These are phyloP conservation scores for Jaculus jaculus DNA, from an alignment of 2,113 vertebrate species.

Conservation along the genomic window DNA sequence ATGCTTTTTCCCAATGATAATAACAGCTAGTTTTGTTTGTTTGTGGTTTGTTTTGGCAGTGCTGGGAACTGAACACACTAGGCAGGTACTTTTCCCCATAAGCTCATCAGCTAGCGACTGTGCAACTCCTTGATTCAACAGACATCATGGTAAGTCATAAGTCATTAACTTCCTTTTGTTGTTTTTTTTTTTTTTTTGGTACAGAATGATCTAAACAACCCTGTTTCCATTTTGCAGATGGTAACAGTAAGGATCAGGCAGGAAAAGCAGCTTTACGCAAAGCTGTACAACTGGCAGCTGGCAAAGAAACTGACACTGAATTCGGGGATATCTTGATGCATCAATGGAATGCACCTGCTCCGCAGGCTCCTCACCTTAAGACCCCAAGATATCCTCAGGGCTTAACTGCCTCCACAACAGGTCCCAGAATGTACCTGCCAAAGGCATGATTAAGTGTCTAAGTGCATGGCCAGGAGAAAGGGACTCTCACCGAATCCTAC, in stretches of 20 bases:
- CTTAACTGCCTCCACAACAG: not conserved
- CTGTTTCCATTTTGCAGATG: slow-evolving; percentile 20
- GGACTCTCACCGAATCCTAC: not conserved
- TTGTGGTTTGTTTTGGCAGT: not conserved
- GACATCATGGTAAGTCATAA: not conserved
- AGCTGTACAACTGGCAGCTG: not conserved
- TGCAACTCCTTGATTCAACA: not conserved
- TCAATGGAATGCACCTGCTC: not conserved
- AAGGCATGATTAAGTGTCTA: slow-evolving; percentile 16
- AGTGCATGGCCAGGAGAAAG: not conserved
- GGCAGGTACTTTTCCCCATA: too few relatives aligned
- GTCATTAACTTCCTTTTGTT: not conserved
- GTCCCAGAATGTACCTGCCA: not conserved
- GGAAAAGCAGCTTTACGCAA: slow-evolving; percentile 26
- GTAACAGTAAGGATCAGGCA: slow-evolving; percentile 37
- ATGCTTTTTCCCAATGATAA: slow-evolving; percentile 4
- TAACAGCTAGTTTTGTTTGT: not conserved
- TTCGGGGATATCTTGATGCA: not conserved
- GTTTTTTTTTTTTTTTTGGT: too few relatives aligned
- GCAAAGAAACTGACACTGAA: not conserved
- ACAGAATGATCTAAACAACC: not conserved
- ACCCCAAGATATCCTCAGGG: not conserved
- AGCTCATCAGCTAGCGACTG: not conserved
- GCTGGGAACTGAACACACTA: not conserved
- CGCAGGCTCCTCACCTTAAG: slow-evolving; percentile 31